Percentiles rank a stretch among this genome's conserved stretches.
Conservation (phyloP, 2,888 invertebrate species). For the Drosophila colorata region DNA sequence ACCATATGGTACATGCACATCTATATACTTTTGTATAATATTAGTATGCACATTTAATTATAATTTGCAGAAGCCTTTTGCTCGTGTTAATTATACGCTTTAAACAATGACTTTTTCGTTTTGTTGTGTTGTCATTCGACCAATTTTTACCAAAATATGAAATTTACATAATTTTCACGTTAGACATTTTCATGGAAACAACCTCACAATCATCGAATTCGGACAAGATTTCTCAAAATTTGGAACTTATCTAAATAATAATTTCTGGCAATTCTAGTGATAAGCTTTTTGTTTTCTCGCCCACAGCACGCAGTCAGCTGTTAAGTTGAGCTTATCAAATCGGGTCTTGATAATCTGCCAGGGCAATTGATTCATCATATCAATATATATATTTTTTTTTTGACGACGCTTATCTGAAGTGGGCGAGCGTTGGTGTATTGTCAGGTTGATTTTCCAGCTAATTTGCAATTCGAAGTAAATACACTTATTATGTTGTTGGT, state of each 20-base stretch:
- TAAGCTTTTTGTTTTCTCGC: constrained; percentile 9
- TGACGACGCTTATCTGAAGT: constrained; percentile 28
- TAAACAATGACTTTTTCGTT: constrained; percentile 10
- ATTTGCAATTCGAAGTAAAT: constrained; percentile 32
- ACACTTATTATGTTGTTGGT: not conserved
- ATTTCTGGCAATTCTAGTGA: constrained; percentile 22
- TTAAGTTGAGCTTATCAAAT: constrained; percentile 30
- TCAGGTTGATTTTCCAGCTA: constrained; percentile 18
- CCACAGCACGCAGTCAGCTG: constrained; percentile 23
- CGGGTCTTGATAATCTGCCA: constrained; percentile 32
- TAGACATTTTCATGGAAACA: constrained; percentile 40
- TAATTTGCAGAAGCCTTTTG: constrained; percentile 20
- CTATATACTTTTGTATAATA: constrained; percentile 5
- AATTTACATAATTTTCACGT: constrained; percentile 71
- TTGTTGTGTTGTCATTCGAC: constrained; percentile 14
- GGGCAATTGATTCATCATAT: constrained; percentile 55
- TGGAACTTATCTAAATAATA: constrained; percentile 23
- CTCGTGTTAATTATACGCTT: constrained; percentile 51
- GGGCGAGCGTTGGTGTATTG: constrained; percentile 1
- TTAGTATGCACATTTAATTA: constrained; percentile 58
- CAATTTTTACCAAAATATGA: constrained; percentile 13
- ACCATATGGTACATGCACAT: not conserved
- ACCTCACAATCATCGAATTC: constrained; percentile 6
- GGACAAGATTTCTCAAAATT: constrained; percentile 1
- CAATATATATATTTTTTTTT: not conserved